Evolutionary conservation across 1,140 invertebrate genomes (phyloP).

Genomic region (Drosophila pruinosa): DNA sequence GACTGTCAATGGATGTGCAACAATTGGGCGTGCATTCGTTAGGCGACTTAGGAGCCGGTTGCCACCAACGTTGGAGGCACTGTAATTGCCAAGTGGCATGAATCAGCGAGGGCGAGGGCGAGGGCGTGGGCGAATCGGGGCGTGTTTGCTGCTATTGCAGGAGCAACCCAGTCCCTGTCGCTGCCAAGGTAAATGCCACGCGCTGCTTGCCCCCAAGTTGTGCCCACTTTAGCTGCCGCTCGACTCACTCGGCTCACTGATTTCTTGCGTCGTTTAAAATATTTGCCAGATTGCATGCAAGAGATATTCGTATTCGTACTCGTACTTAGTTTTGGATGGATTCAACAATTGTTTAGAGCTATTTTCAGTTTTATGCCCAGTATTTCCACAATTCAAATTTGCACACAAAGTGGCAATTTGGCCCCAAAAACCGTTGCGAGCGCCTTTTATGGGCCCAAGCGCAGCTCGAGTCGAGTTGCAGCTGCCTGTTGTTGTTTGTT

Average conservation of each 20-base stretch:
- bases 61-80: conserved; percentile 68
- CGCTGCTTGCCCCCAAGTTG: conserved; percentile 20
- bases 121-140: conserved; percentile 38
- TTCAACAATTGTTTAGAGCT: conserved; percentile 54
- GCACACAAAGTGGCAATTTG: conserved; percentile 80
- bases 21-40: conserved; percentile 82
- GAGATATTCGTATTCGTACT: conserved; percentile 40
- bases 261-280: conserved; percentile 66
- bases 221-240: not conserved
- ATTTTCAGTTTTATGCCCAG: conserved; percentile 67
- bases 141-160: conserved; percentile 19
- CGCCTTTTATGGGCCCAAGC: conserved; percentile 63
- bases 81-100: conserved; percentile 44
- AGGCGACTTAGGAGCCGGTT: conserved; percentile 41
- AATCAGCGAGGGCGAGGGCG: conserved; percentile 45
- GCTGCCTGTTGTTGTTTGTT: conserved; percentile 2
- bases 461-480: conserved; percentile 19
- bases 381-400: conserved; percentile 78
- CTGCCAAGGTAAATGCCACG: conserved; percentile 20
- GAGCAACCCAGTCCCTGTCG: not conserved
- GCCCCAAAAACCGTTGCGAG: conserved; percentile 74
- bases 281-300: conserved; percentile 67
- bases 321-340: not conserved
- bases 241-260: conserved; percentile 9
- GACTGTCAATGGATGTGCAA: conserved; percentile 80